Evolutionary conservation across 2,113 vertebrate species (phyloP).

Genomic region (Myanophis thanlyinensis): DNA sequence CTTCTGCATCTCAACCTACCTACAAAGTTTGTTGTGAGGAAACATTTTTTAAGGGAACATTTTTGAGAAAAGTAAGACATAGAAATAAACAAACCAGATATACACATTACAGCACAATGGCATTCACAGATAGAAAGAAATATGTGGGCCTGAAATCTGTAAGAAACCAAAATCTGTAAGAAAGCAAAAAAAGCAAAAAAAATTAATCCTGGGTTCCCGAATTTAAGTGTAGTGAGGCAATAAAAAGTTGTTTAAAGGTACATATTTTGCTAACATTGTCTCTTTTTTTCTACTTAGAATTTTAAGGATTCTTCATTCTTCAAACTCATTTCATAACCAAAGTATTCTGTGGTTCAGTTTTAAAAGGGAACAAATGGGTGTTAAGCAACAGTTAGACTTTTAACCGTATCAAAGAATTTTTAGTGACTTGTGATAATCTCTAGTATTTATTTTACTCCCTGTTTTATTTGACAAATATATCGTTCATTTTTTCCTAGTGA

Average conservation of each 20-base stretch:
- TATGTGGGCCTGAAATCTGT: not conserved
- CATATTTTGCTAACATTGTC: not conserved
- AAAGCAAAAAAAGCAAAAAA: not conserved
- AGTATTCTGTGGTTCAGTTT: constrained; percentile 13
- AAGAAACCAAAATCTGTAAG: not conserved
- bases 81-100: not conserved
- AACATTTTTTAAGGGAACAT: not conserved
- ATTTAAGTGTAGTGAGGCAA: not conserved
- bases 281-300: not conserved
- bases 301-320: not conserved
- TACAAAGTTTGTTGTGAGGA: not conserved
- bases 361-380: constrained; percentile 1
- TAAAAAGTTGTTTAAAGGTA: not conserved
- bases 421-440: constrained; percentile 18
- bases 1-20: not conserved
- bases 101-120: not conserved
- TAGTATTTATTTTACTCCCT: not conserved
- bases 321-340: not conserved
- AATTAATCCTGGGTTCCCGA: too few relatives aligned
- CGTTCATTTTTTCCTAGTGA: constrained; percentile 24
- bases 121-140: not conserved
- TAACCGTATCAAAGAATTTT: constrained; percentile 28
- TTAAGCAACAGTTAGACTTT: not conserved
- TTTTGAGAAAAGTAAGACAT: not conserved
- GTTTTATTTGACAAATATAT: constrained; percentile 27